Percentiles rank a stretch among this genome's conserved stretches.
Evolutionary conservation across 2,888 invertebrate species (phyloP).

Genomic region (Torymus aiolomorphi): DNA sequence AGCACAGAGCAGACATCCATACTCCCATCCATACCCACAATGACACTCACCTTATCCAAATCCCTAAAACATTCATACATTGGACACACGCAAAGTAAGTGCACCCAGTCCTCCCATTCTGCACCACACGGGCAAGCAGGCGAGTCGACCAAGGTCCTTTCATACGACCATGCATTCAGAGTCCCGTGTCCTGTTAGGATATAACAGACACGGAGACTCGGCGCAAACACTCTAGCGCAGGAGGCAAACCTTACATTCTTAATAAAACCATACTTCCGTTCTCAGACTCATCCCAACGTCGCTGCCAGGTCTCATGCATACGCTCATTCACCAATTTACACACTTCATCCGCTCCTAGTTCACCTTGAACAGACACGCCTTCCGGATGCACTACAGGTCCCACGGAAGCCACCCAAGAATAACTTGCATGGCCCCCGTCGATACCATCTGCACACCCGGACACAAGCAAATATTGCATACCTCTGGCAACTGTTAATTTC

Average conservation of each 20-base stretch:
- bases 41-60: constrained; percentile 9
- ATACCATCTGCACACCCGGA: constrained; percentile 56
- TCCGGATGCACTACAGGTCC: constrained; percentile 52
- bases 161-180: constrained; percentile 19
- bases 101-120: constrained; percentile 14
- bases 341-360: not conserved
- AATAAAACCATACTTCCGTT: constrained; percentile 36
- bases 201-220: constrained; percentile 16
- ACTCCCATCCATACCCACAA: not conserved
- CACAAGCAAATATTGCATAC: constrained; percentile 44
- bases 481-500: constrained; percentile 41
- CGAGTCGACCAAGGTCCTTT: not conserved
- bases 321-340: not conserved
- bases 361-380: constrained; percentile 13
- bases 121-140: constrained; percentile 27
- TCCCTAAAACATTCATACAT: constrained; percentile 25
- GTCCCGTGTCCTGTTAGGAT: no score
- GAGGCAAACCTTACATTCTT: constrained; percentile 14
- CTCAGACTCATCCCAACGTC: constrained; percentile 28
- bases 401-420: constrained; percentile 34
- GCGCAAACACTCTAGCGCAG: not conserved
- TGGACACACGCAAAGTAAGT: constrained; percentile 25
- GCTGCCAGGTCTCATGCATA: constrained; percentile 7
- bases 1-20: not conserved
- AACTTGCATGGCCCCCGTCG: constrained; percentile 52